These are phyloP conservation scores for Trichogramma pretiosum DNA, from an alignment of 1,140 invertebrate genomes.

Conservation along the genomic window DNA sequence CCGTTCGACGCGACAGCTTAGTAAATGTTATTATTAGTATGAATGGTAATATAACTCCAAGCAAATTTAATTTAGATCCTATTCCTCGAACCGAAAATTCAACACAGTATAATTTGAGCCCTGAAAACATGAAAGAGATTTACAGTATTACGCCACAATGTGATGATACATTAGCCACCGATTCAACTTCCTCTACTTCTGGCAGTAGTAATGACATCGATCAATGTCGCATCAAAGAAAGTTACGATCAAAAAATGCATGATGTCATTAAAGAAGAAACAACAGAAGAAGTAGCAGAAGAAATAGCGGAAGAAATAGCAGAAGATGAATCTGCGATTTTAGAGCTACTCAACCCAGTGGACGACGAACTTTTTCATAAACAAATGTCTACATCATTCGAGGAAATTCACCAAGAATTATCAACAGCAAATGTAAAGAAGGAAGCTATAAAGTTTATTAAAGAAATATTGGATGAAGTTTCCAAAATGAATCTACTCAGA, in stretches of 20 bases:
- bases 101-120: constrained; percentile 32
- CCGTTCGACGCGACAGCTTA: constrained; percentile 31
- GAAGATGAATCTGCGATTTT: too few relatives aligned
- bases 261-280: too few relatives aligned
- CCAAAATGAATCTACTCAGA: constrained; percentile 13
- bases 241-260: too few relatives aligned
- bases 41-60: constrained; percentile 27
- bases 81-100: constrained; percentile 26
- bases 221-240: too few relatives aligned
- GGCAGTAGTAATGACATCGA: not conserved
- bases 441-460: constrained; percentile 27
- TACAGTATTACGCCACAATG: constrained; percentile 36
- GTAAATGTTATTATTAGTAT: constrained; percentile 31
- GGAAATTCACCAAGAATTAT: constrained; percentile 34
- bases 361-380: constrained; percentile 30
- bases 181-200: too few relatives aligned
- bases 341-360: too few relatives aligned
- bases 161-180: too few relatives aligned
- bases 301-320: too few relatives aligned
- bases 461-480: constrained; percentile 25
- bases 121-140: constrained; percentile 30
- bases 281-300: too few relatives aligned
- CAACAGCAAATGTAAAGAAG: constrained; percentile 23
- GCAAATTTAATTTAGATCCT: constrained; percentile 12
- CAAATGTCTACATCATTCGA: constrained; percentile 34